These are phyloP conservation scores for Lypha dubia DNA, from an alignment of 2,888 invertebrate species.

Conservation along the genomic window DNA sequence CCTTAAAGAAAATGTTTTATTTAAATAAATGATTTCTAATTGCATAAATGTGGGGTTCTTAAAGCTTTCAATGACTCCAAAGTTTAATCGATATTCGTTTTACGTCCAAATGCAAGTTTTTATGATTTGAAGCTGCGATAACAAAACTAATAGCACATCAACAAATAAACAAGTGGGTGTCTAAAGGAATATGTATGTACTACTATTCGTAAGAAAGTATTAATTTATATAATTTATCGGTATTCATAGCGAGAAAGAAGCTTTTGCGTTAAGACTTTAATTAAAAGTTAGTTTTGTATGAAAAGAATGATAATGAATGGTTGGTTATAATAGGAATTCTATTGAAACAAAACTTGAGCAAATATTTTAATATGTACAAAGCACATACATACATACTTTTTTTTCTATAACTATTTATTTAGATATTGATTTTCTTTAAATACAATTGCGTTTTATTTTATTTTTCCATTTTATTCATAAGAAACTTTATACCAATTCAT, in stretches of 20 bases:
- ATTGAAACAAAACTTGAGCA: background rate
- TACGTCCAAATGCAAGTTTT: background rate
- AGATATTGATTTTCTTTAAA: background rate
- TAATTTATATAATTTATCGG: background rate
- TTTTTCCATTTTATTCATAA: background rate
- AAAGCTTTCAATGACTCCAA: conserved; percentile 14
- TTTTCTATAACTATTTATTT: background rate
- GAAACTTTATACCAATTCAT: background rate
- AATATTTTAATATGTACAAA: background rate
- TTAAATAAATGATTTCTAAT: conserved; percentile 32
- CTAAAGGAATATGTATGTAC: background rate
- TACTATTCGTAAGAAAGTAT: background rate
- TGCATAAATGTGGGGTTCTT: conserved; percentile 4
- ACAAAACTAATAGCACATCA: background rate
- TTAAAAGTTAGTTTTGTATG: conserved; percentile 4
- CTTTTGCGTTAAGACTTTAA: conserved; percentile 21
- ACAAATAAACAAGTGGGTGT: background rate
- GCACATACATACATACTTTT: too few species aligned
- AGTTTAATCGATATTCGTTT: conserved; percentile 41
- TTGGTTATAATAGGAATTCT: background rate
- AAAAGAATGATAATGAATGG: background rate
- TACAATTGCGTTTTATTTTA: background rate
- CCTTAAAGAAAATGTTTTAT: conserved; percentile 23
- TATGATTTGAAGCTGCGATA: background rate
- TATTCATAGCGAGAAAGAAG: background rate